These are phyloP conservation scores for fruit fly (Drosophila melanogaster) DNA, from an alignment of 1,140 invertebrate genomes.

Conservation along the genomic window Release_6_plus_ISO1_MT NT_037436.4:4677001-4677500, in stretches of 20 bases:
- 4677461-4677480: conserved; percentile 17
- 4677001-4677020: conserved; percentile 26
- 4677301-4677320: conserved; percentile 44
- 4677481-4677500: conserved; percentile 63
- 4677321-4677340: conserved; percentile 35
- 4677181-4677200: too few species aligned
- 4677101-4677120: background rate
- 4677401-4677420: conserved; percentile 46
- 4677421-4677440: conserved; percentile 20
- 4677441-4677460: conserved; percentile 1
- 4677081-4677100: background rate
- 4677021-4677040: conserved; percentile 2
- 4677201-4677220: background rate
- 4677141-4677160: background rate
- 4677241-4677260: conserved; percentile 11
- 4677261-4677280: conserved; percentile 33
- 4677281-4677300: conserved; percentile 67
- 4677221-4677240: too few species aligned
- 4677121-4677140: background rate
- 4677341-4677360: background rate
- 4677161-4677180: too few species aligned
- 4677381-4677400: conserved; percentile 44
- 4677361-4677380: conserved; percentile 42
- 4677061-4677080: conserved; percentile 1
- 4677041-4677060: background rate